A percentile compares a stretch with the other conserved stretches of the same genome.
phyloP scores from a whole-genome alignment of 2,888 invertebrate genomes.

The Thalpophila matura region DNA sequence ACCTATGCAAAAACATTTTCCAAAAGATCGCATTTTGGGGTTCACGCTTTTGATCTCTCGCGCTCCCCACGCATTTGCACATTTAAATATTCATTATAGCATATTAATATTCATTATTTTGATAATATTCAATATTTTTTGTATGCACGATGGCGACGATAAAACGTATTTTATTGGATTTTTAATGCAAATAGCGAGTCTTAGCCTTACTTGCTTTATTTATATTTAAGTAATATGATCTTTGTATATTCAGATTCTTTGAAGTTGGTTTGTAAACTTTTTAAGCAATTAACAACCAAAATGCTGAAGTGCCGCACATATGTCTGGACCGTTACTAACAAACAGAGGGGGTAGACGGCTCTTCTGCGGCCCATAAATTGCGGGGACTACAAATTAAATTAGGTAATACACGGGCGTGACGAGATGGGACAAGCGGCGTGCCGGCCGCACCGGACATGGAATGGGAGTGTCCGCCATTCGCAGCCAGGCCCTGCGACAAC shows the following conservation, averaged over 20 bases:
- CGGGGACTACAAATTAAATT: slow-evolving; percentile 89
- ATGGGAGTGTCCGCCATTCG: slow-evolving; percentile 84
- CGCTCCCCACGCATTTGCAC: slow-evolving; percentile 54
- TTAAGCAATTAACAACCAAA: slow-evolving; percentile 63
- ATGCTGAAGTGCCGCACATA: slow-evolving; percentile 65
- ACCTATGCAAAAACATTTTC: slow-evolving; percentile 28
- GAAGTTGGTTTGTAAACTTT: slow-evolving; percentile 26
- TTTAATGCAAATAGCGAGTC: slow-evolving; percentile 21
- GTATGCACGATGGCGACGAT: slow-evolving; percentile 23
- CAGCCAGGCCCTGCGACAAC: slow-evolving; percentile 63
- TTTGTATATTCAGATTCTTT: too few species aligned
- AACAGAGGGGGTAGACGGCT: slow-evolving; percentile 81
- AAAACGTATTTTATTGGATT: slow-evolving; percentile 28
- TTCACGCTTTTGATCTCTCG: slow-evolving; percentile 50
- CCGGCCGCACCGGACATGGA: slow-evolving; percentile 84
- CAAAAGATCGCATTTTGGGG: slow-evolving; percentile 20
- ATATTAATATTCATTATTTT: slow-evolving; percentile 60
- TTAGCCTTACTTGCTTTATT: not conserved
- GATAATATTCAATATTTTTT: slow-evolving; percentile 51
- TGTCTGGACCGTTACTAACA: slow-evolving; percentile 73
- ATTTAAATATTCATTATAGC: slow-evolving; percentile 60
- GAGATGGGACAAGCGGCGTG: slow-evolving; percentile 84
- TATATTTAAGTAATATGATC: too few species aligned
- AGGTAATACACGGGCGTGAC: slow-evolving; percentile 89
- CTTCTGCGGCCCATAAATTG: slow-evolving; percentile 87